Conservation (phyloP, 1,140 invertebrate genomes). For the Penaeus chinensis region DNA sequence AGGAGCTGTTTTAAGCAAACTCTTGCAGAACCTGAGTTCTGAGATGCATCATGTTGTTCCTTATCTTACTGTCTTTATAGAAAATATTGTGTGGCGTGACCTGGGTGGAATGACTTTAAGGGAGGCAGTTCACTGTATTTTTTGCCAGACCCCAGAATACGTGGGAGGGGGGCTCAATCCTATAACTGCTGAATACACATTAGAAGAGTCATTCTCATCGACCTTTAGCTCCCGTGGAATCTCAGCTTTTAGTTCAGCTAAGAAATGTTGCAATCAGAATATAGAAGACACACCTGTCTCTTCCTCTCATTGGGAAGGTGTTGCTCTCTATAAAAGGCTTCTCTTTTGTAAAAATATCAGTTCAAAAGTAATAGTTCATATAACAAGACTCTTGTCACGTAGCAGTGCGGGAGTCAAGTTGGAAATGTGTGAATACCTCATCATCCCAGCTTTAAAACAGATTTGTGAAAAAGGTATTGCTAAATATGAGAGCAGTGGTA, state of each 20-base stretch:
- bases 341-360: conserved; percentile 21
- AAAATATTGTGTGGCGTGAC: conserved; percentile 51
- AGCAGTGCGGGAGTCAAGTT: conserved; percentile 39
- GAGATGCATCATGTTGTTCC: conserved; percentile 21
- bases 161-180: not conserved
- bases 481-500: not conserved
- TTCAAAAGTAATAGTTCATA: conserved; percentile 46
- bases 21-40: conserved; percentile 4
- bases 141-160: conserved; percentile 41
- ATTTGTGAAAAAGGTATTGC: conserved; percentile 34
- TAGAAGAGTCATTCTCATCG: conserved; percentile 46
- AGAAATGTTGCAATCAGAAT: conserved; percentile 13
- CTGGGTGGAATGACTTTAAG: conserved; percentile 30
- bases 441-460: conserved; percentile 34
- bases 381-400: conserved; percentile 44
- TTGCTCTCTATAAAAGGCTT: conserved; percentile 31
- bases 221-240: conserved; percentile 19
- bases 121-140: conserved; percentile 27
- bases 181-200: conserved; percentile 26
- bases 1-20: conserved; percentile 22
- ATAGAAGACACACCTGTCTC: not conserved
- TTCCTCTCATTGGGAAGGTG: conserved; percentile 47
- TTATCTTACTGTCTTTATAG: conserved; percentile 35
- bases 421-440: conserved; percentile 50
- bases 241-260: not conserved